Evolutionary conservation across 2,888 invertebrate species (phyloP).

Genomic region (Dryococelus australis): DNA sequence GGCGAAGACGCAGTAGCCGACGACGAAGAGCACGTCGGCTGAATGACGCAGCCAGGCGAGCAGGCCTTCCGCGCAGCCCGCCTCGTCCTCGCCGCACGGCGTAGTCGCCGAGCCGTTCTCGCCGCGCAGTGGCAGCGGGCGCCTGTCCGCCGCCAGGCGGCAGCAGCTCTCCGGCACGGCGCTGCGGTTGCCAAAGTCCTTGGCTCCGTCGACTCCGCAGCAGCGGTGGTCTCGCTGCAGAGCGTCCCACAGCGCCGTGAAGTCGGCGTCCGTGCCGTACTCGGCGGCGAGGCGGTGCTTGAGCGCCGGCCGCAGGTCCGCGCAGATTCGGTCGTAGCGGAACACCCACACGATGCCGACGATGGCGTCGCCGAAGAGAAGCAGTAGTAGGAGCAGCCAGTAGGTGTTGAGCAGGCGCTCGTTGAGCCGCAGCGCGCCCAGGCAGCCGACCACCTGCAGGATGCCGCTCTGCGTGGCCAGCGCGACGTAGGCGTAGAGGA

Average conservation of each 20-base stretch:
- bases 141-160: background rate
- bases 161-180: constrained; percentile 37
- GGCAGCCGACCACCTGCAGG: constrained; percentile 79
- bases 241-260: constrained; percentile 80
- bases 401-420: constrained; percentile 84
- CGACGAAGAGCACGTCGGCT: constrained; percentile 80
- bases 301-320: constrained; percentile 74
- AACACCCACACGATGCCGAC: constrained; percentile 88
- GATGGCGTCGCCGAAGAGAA: constrained; percentile 83
- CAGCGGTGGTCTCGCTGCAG: constrained; percentile 78
- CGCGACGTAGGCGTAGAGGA: constrained; percentile 85
- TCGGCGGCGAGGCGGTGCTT: constrained; percentile 69
- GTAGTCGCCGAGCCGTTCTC: constrained; percentile 54
- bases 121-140: constrained; percentile 50
- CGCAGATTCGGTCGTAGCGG: constrained; percentile 76
- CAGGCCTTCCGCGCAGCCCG: constrained; percentile 77
- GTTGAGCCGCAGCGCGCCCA: constrained; percentile 81
- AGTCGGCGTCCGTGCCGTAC: constrained; percentile 75
- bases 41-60: constrained; percentile 78
- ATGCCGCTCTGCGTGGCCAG: constrained; percentile 74
- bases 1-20: constrained; percentile 88
- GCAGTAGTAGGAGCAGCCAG: constrained; percentile 79
- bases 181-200: constrained; percentile 52
- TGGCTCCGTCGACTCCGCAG: constrained; percentile 77
- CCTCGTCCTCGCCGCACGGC: constrained; percentile 43